Percentiles rank a stretch among this genome's conserved stretches.
Conservation (phyloP, 2,888 invertebrate species). For the Cecidostiba fungosa region DNA sequence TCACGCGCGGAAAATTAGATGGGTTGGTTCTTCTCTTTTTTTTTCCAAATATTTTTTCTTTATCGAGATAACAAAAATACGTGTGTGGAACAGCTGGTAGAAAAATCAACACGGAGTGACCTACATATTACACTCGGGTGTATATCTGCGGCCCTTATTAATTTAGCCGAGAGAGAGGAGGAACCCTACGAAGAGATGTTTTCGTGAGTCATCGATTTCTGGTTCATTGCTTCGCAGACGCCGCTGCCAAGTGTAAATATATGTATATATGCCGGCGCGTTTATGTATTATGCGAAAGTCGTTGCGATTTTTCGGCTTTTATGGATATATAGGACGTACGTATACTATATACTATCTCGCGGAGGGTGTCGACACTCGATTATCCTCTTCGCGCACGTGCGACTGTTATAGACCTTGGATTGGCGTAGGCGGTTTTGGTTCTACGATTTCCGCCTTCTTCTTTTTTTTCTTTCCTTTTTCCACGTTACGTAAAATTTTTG, state of each 20-base stretch:
- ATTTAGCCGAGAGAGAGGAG: not conserved
- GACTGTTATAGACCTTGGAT: not conserved
- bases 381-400: slow-evolving; percentile 24
- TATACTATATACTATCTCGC: not conserved
- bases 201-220: slow-evolving; percentile 27
- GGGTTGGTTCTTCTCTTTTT: not conserved
- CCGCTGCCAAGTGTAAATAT: not conserved
- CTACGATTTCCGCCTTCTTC: not conserved
- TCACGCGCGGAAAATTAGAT: not conserved
- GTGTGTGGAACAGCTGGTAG: not conserved
- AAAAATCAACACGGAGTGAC: not conserved
- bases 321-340: not conserved
- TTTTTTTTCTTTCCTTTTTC: not conserved
- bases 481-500: not conserved
- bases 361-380: slow-evolving; percentile 18
- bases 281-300: not conserved
- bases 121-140: not conserved
- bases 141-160: not conserved
- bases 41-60: not conserved
- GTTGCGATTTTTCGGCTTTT: not conserved
- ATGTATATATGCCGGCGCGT: not conserved
- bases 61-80: not conserved
- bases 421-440: slow-evolving; percentile 6
- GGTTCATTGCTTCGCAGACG: not conserved
- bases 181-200: not conserved